A percentile compares a stretch with the other conserved stretches of the same genome.
Conservation (phyloP, 2,888 invertebrate species). For the Uropetala carovei region DNA sequence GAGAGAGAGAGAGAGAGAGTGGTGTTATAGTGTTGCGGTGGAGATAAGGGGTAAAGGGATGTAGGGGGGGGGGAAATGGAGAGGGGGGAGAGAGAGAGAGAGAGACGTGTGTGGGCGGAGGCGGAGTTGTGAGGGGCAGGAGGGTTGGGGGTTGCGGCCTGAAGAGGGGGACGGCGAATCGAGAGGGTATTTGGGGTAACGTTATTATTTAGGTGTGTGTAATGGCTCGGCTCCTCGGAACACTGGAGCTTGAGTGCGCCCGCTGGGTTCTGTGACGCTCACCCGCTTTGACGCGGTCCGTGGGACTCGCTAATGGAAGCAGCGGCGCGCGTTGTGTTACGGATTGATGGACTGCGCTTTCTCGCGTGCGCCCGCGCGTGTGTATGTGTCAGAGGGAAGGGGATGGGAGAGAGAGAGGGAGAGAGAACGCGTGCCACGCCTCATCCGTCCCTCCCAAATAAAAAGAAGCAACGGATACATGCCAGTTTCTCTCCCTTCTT, state of each 20-base stretch:
- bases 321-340: slow-evolving; percentile 15
- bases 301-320: slow-evolving; percentile 48
- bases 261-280: slow-evolving; percentile 30
- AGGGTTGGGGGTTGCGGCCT: neutral
- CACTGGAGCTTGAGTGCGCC: slow-evolving; percentile 19
- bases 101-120: too few species aligned
- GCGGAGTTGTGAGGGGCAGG: neutral
- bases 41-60: too few species aligned
- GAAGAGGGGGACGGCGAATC: neutral
- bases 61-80: too few species aligned
- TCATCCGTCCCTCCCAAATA: too few species aligned
- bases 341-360: slow-evolving; percentile 14
- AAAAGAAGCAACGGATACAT: too few species aligned
- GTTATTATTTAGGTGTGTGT: slow-evolving; percentile 41
- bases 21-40: neutral
- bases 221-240: slow-evolving; percentile 42
- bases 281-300: slow-evolving; percentile 53
- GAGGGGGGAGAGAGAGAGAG: too few species aligned
- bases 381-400: too few species aligned
- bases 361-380: too few species aligned
- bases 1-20: too few species aligned
- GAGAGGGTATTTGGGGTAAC: neutral
- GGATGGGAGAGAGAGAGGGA: too few species aligned
- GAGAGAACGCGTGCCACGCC: too few species aligned
- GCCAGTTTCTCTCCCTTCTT: too few species aligned